Percentiles rank a stretch among this genome's conserved stretches.
Conservation (phyloP, 2,797 vertebrate genomes). For the Acridotheres tristis region DNA sequence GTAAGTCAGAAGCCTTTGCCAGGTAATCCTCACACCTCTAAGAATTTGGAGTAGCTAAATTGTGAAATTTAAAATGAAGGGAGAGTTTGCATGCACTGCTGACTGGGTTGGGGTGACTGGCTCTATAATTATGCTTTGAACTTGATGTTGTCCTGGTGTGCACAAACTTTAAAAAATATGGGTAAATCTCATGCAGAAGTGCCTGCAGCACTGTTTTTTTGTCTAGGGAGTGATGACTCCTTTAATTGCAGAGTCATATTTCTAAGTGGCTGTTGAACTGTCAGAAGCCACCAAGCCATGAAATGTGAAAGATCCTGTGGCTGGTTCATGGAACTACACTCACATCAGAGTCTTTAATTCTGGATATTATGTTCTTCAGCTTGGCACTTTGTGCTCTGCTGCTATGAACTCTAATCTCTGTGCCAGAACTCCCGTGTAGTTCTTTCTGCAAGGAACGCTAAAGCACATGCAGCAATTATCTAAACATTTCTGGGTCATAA, state of each 20-base stretch:
- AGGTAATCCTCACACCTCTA: background rate
- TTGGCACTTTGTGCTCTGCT: background rate
- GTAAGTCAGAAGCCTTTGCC: background rate
- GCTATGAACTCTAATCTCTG: background rate
- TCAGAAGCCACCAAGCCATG: background rate
- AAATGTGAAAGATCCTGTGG: background rate
- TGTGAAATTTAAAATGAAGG: background rate
- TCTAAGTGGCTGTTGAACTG: background rate
- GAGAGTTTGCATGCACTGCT: background rate
- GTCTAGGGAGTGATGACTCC: background rate
- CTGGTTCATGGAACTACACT: background rate
- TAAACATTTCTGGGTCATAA: background rate
- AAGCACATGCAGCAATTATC: background rate
- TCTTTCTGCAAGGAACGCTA: background rate
- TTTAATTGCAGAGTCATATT: background rate
- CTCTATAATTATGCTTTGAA: background rate
- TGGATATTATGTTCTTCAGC: background rate
- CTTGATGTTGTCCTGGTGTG: background rate
- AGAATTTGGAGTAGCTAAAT: background rate
- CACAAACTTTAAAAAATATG: background rate
- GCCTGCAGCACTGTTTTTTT: background rate
- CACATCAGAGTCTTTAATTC: background rate
- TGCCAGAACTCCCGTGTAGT: background rate
- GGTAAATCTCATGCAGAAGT: background rate
- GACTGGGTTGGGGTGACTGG: background rate